Evolutionary conservation across 2,113 vertebrate species (phyloP), one percentile per base, ranked within the genome.

Genomic region (Nymphicus hollandicus): DNA sequence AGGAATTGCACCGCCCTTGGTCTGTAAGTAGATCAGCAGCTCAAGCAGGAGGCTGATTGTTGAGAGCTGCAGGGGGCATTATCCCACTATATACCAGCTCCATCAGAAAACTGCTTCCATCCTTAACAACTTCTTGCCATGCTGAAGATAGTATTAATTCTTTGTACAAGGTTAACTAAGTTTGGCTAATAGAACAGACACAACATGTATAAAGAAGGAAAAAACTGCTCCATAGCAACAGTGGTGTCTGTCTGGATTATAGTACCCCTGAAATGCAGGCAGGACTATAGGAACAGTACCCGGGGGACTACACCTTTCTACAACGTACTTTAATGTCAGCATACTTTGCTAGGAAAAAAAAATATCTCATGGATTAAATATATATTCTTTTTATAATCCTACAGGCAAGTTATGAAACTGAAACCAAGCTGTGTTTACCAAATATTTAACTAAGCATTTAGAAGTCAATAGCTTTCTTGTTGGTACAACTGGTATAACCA

Each of bases 231-330:
- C 77, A 4, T 3, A 63, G 52, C 58, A 58, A 47, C 50, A 28
- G 46, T 6, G 7, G 28, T 1, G 8, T 10, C 43, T 2, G 3
- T 3, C 4, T 17, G 68, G 27, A 65, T 41, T 2, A 23, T 1
- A 15, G 58, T 12, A 35, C 10, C 31, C 10, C 1, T 22, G 1
- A 11, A 46, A 46, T 0, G 5, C 28, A 22, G 63, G 31, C 28
- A 61, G 17, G 23, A 2, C 66, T 33, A 25, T 2, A 3, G 71
- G 60, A 74, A 31, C 47, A n/a, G 33, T 3, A 35, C 10, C 24
- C 43, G 2, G 0, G 9, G 10, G 11, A 63, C 55, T 25, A 39
- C 71, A 28, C 2, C 49, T 31, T 55, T 52, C 56, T 27, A 13
- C 44, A 28, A 9, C 13, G 4, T 11, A 5, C 16, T 23, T 49